phyloP scores from a whole-genome alignment of 2,888 invertebrate species.

The Arctia plantaginis region DNA sequence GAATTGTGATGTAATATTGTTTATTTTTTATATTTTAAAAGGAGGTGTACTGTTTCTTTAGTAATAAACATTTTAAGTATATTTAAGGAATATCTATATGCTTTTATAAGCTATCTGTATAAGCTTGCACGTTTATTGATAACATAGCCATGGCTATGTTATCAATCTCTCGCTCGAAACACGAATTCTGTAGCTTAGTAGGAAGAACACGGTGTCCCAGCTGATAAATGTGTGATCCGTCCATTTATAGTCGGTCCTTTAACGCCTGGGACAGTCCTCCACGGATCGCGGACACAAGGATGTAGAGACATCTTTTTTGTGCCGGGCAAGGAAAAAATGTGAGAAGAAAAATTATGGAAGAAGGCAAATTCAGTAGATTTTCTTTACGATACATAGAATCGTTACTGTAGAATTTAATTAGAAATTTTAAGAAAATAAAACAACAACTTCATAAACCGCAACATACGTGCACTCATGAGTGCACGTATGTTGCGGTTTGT shows the following conservation, averaged over 20 bases:
- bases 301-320: conserved; percentile 25
- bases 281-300: conserved; percentile 7
- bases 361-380: no score
- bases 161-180: not conserved
- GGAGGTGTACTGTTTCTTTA: not conserved
- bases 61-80: not conserved
- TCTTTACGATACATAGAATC: no score
- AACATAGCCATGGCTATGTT: no score
- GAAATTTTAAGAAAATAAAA: no score
- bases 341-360: no score
- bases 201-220: conserved; percentile 21
- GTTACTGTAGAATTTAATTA: no score
- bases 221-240: conserved; percentile 38
- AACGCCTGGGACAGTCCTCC: conserved; percentile 25
- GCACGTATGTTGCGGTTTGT: no score
- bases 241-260: conserved; percentile 26
- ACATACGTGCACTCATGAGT: no score
- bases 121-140: not conserved
- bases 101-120: not conserved
- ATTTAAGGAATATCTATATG: not conserved
- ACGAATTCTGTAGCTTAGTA: not conserved
- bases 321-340: not conserved
- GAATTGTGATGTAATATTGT: not conserved
- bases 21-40: not conserved
- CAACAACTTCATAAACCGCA: no score